Percentiles rank a stretch among this genome's conserved stretches.
Conservation (phyloP, 2,113 vertebrate species). For the Trinectes maculatus region DNA sequence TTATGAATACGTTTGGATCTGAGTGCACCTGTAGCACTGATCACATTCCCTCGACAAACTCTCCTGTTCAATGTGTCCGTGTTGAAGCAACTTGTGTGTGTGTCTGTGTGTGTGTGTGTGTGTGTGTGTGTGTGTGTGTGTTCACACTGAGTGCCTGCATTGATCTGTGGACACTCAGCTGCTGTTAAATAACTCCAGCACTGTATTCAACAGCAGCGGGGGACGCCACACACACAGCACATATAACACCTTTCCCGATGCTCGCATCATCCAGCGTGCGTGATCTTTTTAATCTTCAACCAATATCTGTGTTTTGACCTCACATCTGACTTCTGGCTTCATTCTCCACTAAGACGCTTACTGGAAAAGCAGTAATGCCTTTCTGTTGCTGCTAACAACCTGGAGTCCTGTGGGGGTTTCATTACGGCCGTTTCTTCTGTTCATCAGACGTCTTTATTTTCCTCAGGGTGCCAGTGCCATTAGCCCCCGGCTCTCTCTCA, state of each 20-base stretch:
- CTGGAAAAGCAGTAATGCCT: background rate
- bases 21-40: too few species aligned
- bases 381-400: background rate
- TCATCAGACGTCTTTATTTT: constrained; percentile 15
- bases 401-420: background rate
- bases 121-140: background rate
- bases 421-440: background rate
- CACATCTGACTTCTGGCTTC: background rate
- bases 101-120: background rate
- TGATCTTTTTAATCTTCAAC: too few species aligned
- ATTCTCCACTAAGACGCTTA: background rate
- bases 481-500: constrained; percentile 12
- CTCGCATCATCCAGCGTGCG: too few species aligned
- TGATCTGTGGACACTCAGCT: constrained; percentile 46
- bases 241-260: too few species aligned
- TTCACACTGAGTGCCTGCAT: constrained; percentile 39
- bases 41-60: too few species aligned
- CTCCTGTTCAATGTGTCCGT: too few species aligned
- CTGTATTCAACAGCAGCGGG: constrained; percentile 11
- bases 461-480: constrained; percentile 23
- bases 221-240: too few species aligned
- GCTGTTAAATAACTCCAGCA: constrained; percentile 34
- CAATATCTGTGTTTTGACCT: background rate
- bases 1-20: too few species aligned
- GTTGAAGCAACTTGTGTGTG: too few species aligned